Evolutionary conservation across 2,113 vertebrate species (phyloP), one percentile per base, ranked within the genome.

Genomic region (Hippocampus abdominalis): DNA sequence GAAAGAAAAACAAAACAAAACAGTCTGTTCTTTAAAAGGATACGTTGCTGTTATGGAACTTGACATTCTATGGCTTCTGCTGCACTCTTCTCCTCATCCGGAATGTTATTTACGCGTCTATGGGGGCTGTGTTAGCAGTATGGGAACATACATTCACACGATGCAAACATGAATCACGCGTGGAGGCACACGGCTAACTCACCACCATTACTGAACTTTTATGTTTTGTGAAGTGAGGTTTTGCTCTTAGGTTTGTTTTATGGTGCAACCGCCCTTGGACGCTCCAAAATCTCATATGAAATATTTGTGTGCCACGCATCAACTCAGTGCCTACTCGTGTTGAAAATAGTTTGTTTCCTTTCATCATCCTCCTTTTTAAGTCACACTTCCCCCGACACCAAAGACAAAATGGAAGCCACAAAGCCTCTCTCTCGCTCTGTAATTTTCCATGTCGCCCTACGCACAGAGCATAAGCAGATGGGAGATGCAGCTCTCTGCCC

Each of bases 391-490:
- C 56, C 79, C 11, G 74, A 87, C 87, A 85, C 73, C 77, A 82
- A 83, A 81, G 79, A 84, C 61, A 73, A 84, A 82, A 84, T 81
- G 70, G 78, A 89, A 85, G 81, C 86, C 85, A 74, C 84, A 87
- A 84, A 75, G 73, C 0, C 49, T 44, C 42, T 85, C 75, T 80
- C 79, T 20, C 59, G 75, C 81, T 83, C 84, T 87, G 81, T 89
- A 88, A 90, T 85, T 91, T 88, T 83, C 85, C 83, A 75, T 62
- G 67, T 89, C 81, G 87, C 83, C 71, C 66, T 66, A 48, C 79
- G 78, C 79, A 59, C 70, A 68, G 78, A 83, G 79, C 76, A 74
- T 39, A 75, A 87, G 85, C 84, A 91, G 86, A 88, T 89, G 86
- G 86, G 87, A 84, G 84, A 82, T 80, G 81, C 64, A 65, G 73